A percentile compares a stretch with the other conserved stretches of the same genome.
phyloP scores from a whole-genome alignment of 2,888 invertebrate genomes.

The Teleiodes luculella region DNA sequence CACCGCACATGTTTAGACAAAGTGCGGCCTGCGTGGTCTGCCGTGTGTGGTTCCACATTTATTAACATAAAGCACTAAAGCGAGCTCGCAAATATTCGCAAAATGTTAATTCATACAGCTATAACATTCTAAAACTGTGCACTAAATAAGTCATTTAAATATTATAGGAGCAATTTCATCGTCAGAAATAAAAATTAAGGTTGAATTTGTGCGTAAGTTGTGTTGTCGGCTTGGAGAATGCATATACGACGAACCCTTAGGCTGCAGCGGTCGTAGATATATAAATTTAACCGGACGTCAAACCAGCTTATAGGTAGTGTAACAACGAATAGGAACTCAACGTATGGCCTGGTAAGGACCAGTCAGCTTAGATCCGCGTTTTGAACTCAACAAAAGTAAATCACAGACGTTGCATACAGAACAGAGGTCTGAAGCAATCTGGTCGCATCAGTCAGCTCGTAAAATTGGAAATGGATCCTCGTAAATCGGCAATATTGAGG shows the following conservation, averaged over 20 bases:
- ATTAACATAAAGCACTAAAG: slow-evolving; percentile 31
- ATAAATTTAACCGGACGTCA: slow-evolving; percentile 54
- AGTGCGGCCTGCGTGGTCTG: slow-evolving; percentile 48
- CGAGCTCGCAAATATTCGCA: slow-evolving; percentile 28
- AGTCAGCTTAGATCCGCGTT: slow-evolving; percentile 38
- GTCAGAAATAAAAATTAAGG: slow-evolving; percentile 39
- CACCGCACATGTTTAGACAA: slow-evolving; percentile 55
- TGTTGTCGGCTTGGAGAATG: slow-evolving; percentile 44
- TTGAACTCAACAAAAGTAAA: slow-evolving; percentile 11
- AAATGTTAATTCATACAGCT: slow-evolving; percentile 23
- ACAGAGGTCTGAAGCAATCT: slow-evolving; percentile 46
- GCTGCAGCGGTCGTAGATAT: slow-evolving; percentile 38
- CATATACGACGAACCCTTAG: slow-evolving; percentile 33
- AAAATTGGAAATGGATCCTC: slow-evolving; percentile 67
- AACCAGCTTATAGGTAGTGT: slow-evolving; percentile 44
- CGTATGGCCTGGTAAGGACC: slow-evolving; percentile 39
- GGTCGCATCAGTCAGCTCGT: slow-evolving; percentile 56
- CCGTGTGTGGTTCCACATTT: slow-evolving; percentile 50
- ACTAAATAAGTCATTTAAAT: slow-evolving; percentile 5
- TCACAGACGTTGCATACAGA: slow-evolving; percentile 29
- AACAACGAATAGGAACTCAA: slow-evolving; percentile 50
- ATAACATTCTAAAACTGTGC: not conserved
- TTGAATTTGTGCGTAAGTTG: slow-evolving; percentile 40
- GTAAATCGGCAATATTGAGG: slow-evolving; percentile 63
- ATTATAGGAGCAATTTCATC: slow-evolving; percentile 30